Evolutionary conservation across 2,113 vertebrate genomes (phyloP).

Genomic region (Archocentrus centrarchus): DNA sequence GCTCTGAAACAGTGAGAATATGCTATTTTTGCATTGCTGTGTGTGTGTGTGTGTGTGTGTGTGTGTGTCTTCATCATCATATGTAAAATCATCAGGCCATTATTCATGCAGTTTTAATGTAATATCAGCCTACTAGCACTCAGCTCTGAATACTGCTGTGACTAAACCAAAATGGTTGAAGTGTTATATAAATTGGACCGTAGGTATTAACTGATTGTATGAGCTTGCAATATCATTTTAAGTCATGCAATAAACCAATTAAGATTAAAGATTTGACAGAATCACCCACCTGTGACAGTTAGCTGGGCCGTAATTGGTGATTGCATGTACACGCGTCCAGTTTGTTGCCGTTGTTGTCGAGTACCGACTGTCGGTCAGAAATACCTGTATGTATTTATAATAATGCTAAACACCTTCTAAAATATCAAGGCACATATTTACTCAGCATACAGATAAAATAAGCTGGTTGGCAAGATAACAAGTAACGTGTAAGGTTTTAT

Average conservation of each 20-base stretch:
- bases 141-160: neutral
- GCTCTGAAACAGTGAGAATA: too few relatives aligned
- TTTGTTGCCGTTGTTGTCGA: too few relatives aligned
- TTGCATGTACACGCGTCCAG: neutral
- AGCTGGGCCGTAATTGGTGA: fast-evolving
- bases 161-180: neutral
- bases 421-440: neutral
- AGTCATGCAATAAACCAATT: neutral
- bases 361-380: too few relatives aligned
- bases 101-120: neutral
- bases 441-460: neutral
- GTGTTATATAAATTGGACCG: neutral
- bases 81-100: too few relatives aligned
- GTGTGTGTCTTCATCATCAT: too few relatives aligned
- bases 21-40: too few relatives aligned
- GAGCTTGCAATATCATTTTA: neutral
- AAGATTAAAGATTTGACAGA: neutral
- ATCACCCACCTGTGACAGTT: too few relatives aligned
- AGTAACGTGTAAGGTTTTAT: neutral
- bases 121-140: neutral
- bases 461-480: neutral
- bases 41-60: too few relatives aligned
- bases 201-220: neutral
- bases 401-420: neutral
- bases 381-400: neutral